A percentile compares a stretch with the other conserved stretches of the same genome.
phyloP scores from a whole-genome alignment of 2,888 invertebrate species.

The Oegoconia quadripuncta region DNA sequence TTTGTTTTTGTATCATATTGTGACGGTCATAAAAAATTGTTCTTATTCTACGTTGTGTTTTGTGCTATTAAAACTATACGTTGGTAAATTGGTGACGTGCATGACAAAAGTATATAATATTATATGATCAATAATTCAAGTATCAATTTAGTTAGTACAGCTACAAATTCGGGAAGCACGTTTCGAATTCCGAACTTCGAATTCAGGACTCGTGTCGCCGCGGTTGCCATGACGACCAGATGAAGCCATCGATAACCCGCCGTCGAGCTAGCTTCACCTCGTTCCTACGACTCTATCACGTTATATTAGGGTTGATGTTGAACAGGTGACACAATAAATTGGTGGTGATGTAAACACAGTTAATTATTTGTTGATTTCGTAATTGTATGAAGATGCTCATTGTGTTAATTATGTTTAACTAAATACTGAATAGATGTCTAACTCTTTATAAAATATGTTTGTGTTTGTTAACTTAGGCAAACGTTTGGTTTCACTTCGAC shows the following conservation, averaged over 20 bases:
- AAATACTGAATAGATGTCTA: too few species aligned
- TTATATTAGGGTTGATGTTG: neutral
- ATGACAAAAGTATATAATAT: too few species aligned
- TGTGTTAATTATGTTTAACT: too few species aligned
- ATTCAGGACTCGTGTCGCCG: conserved; percentile 23
- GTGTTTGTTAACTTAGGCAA: too few species aligned
- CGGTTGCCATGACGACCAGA: conserved; percentile 29
- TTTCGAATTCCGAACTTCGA: conserved; percentile 22
- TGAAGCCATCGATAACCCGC: conserved; percentile 21
- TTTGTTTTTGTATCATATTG: too few species aligned
- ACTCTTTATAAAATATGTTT: too few species aligned
- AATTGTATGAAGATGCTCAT: too few species aligned
- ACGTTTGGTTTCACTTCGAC: too few species aligned
- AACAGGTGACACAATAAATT: neutral
- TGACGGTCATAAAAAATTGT: too few species aligned
- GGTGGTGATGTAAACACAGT: conserved; percentile 1
- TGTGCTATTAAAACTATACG: too few species aligned
- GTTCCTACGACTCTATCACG: neutral
- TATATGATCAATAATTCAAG: neutral
- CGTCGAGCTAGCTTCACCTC: neutral
- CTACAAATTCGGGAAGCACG: conserved; percentile 16
- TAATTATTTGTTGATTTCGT: conserved; percentile 11
- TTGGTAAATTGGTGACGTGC: too few species aligned
- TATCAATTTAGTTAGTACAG: conserved; percentile 10
- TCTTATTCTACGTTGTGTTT: too few species aligned